These are phyloP conservation scores for Pseudobourletiella spinata DNA, from an alignment of 1,140 invertebrate genomes.

Conservation along the genomic window DNA sequence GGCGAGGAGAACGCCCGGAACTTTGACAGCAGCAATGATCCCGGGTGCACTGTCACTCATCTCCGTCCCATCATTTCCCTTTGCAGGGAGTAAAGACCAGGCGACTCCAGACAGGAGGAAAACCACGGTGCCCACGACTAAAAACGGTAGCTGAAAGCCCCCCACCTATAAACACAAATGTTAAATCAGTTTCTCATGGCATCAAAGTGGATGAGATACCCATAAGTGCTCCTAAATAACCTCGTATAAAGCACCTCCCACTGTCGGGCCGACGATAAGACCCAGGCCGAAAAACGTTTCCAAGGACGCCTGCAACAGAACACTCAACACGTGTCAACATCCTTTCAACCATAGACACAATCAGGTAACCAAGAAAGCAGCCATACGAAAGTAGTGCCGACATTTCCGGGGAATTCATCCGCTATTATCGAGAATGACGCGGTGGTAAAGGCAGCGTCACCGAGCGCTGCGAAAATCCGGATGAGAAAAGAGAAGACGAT, in stretches of 20 bases:
- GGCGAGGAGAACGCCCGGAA: conserved; percentile 59
- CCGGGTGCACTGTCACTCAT: conserved; percentile 37
- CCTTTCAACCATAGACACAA: background rate
- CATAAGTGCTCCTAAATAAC: conserved; percentile 36
- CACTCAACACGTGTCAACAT: background rate
- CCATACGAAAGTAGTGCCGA: conserved; percentile 49
- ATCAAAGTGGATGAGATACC: background rate
- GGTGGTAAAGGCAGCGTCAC: conserved; percentile 50
- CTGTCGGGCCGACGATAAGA: conserved; percentile 53
- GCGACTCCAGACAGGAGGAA: conserved; percentile 44
- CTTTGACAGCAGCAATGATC: conserved; percentile 52
- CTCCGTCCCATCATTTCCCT: background rate
- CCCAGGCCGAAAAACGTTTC: conserved; percentile 87
- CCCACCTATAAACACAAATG: conserved; percentile 41
- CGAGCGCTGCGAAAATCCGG: conserved; percentile 50
- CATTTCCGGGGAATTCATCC: conserved; percentile 53
- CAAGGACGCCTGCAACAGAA: conserved; percentile 56
- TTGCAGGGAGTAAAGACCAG: conserved; percentile 39
- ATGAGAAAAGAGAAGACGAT: conserved; percentile 49
- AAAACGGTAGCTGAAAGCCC: conserved; percentile 54
- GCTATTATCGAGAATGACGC: conserved; percentile 52
- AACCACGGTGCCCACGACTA: conserved; percentile 49
- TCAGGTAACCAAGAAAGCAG: background rate
- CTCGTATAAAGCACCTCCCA: conserved; percentile 70
- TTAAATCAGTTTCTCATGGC: background rate